Evolutionary conservation across 2,113 vertebrate genomes (phyloP).

Genomic region (Apeltes quadracus): DNA sequence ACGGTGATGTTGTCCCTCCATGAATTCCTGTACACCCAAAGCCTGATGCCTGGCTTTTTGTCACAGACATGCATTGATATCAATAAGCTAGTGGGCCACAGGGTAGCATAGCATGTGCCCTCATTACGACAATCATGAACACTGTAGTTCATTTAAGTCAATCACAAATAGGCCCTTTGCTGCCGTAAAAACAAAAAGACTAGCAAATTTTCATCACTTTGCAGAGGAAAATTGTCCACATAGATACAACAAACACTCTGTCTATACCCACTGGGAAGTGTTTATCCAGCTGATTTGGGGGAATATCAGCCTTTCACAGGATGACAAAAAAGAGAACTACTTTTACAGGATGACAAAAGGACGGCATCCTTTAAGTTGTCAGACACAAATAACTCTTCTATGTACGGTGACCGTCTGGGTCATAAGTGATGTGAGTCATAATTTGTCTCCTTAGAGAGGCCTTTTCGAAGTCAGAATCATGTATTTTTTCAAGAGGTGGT

Average conservation of each 20-base stretch:
- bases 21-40: neutral
- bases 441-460: neutral
- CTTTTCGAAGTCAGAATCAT: neutral
- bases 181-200: neutral
- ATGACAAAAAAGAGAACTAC: too few species aligned
- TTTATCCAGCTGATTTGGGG: neutral
- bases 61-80: neutral
- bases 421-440: neutral
- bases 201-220: neutral
- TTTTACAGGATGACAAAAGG: neutral
- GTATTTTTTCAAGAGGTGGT: too few species aligned
- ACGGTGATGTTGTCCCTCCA: neutral
- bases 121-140: neutral
- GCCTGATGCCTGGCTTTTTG: neutral
- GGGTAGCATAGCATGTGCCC: neutral
- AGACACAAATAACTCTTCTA: neutral
- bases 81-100: neutral
- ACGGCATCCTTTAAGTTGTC: neutral
- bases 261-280: neutral
- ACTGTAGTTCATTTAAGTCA: neutral
- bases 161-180: neutral
- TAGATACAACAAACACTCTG: neutral
- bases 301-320: neutral
- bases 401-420: neutral
- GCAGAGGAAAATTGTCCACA: neutral